phyloP scores from a whole-genome alignment of 2,888 invertebrate species.

The Scaptomyza flava region DNA sequence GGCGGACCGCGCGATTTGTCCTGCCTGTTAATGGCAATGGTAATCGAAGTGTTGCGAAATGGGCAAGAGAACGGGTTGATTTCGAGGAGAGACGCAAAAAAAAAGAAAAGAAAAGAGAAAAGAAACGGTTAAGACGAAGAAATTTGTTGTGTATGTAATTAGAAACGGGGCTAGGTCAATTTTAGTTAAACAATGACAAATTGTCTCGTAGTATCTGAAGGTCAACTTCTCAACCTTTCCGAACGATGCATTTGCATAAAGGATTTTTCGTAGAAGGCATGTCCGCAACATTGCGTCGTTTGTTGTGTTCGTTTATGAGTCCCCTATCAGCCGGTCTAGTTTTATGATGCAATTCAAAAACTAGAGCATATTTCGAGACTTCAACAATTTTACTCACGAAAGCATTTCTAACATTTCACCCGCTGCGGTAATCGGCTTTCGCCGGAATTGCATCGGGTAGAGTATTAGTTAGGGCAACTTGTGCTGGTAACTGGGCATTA shows the following conservation, averaged over 20 bases:
- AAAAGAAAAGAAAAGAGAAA: neutral
- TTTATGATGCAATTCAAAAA: slow-evolving; percentile 69
- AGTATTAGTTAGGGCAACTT: slow-evolving; percentile 14
- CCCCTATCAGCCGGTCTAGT: slow-evolving; percentile 22
- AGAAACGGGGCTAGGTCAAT: slow-evolving; percentile 5
- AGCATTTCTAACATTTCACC: slow-evolving; percentile 44
- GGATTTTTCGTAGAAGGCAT: slow-evolving; percentile 58
- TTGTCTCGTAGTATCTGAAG: slow-evolving; percentile 30
- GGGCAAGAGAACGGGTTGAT: slow-evolving; percentile 35
- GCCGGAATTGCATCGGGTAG: slow-evolving; percentile 40
- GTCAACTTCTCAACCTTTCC: slow-evolving; percentile 46
- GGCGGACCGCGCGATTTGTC: slow-evolving; percentile 56
- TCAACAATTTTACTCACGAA: slow-evolving; percentile 46
- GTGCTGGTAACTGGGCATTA: slow-evolving; percentile 51
- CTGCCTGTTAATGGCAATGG: slow-evolving; percentile 57
- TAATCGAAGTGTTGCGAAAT: slow-evolving; percentile 24
- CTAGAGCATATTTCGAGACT: slow-evolving; percentile 39
- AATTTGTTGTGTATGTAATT: slow-evolving; percentile 10
- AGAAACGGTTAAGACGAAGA: slow-evolving; percentile 12
- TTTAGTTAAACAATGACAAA: slow-evolving; percentile 32
- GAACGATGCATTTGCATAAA: slow-evolving; percentile 63
- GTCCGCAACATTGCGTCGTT: slow-evolving; percentile 65
- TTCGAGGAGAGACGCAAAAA: slow-evolving; percentile 2
- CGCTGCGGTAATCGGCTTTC: slow-evolving; percentile 58
- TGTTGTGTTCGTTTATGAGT: slow-evolving; percentile 29